These are phyloP conservation scores for Caenorhabditis inopinata DNA, from an alignment of 1,140 invertebrate genomes.

Conservation along the genomic window DNA sequence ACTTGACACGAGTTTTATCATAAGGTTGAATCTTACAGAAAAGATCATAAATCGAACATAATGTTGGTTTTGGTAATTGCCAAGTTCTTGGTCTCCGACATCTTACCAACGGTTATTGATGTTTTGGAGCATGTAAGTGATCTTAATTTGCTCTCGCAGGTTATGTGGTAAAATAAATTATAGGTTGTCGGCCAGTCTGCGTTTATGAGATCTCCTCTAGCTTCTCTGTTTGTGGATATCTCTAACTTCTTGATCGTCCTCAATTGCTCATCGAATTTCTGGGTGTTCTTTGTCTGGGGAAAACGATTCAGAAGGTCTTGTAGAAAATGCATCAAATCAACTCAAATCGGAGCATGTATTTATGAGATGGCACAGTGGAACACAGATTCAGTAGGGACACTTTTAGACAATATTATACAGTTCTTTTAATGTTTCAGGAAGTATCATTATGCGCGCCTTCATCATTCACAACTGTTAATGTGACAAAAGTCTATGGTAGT, in stretches of 20 bases:
- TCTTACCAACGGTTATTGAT: constrained; percentile 60
- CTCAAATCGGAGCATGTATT: neutral
- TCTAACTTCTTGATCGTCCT: constrained; percentile 61
- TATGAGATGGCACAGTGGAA: constrained; percentile 19
- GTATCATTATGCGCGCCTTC: constrained; percentile 38
- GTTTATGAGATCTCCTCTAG: constrained; percentile 55
- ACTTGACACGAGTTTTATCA: too few species aligned
- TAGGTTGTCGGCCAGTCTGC: constrained; percentile 58
- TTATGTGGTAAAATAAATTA: neutral
- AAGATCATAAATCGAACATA: constrained; percentile 62
- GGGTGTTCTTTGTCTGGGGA: constrained; percentile 63
- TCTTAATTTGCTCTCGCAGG: neutral
- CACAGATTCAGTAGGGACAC: neutral
- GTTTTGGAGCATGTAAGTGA: constrained; percentile 60
- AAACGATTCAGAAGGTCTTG: constrained; percentile 54
- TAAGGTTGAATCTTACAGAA: constrained; percentile 53
- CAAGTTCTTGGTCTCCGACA: constrained; percentile 61
- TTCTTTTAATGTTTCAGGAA: constrained; percentile 34
- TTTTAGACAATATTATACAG: too few species aligned
- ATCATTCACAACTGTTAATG: constrained; percentile 40
- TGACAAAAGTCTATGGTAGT: constrained; percentile 43
- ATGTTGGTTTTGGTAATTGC: constrained; percentile 61
- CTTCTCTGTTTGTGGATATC: constrained; percentile 61
- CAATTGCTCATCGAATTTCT: constrained; percentile 64
- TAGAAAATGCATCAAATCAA: constrained; percentile 18